Conservation (phyloP, 2,797 vertebrate species). For the Lacerta viridis region DNA sequence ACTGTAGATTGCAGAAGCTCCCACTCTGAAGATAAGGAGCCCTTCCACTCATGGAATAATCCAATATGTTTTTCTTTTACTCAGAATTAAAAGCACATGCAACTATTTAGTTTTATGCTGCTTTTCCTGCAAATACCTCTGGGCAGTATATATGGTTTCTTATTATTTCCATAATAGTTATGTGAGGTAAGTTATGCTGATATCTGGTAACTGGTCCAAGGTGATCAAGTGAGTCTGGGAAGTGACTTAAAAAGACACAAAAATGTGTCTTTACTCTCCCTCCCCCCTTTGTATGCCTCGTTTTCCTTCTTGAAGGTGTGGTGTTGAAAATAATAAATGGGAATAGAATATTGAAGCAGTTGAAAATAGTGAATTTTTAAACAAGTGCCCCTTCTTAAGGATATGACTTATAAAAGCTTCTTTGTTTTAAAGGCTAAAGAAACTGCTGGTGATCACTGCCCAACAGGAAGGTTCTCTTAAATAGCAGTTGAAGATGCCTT, state of each 20-base stretch:
- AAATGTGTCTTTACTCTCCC: too few relatives aligned
- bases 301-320: not conserved
- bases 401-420: not conserved
- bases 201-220: not conserved
- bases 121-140: not conserved
- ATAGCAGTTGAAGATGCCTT: not conserved
- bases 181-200: too few relatives aligned
- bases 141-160: not conserved
- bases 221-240: not conserved
- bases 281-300: not conserved
- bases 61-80: too few relatives aligned
- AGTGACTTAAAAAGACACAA: not conserved
- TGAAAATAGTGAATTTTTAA: not conserved
- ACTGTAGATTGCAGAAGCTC: too few relatives aligned
- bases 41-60: too few relatives aligned
- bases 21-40: too few relatives aligned
- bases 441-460: not conserved
- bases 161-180: not conserved
- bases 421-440: not conserved
- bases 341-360: not conserved
- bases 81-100: not conserved
- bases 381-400: not conserved
- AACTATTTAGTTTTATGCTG: not conserved
- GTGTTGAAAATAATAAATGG: not conserved
- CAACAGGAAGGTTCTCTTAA: not conserved